Evolutionary conservation across 2,797 vertebrate species (phyloP), one percentile per base, ranked within the genome.

Genomic region (Astyanax mexicanus): DNA sequence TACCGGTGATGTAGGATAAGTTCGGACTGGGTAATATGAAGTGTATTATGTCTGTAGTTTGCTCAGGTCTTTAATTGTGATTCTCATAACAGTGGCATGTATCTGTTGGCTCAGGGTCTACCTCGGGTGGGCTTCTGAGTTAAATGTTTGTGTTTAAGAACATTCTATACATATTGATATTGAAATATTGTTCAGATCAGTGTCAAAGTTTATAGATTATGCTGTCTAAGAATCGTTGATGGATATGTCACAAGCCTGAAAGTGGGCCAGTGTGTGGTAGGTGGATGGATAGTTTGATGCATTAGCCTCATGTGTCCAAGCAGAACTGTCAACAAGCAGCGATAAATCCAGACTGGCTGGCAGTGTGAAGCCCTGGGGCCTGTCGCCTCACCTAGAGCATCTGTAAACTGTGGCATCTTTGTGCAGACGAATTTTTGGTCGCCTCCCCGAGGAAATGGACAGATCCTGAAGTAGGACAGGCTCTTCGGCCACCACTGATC

Each of bases 311-410:
- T 62, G 29, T 70, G 27, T 75, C 47, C 21, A 67, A 72, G 47
- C 37, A 25, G 37, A 77, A 65, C 70, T 40, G 68, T 60, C 88
- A 38, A 84, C 85, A 80, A 25, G 66, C 55, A 32, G 25, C 13
- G 27, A 42, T 32, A 7, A 80, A 82, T 78, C 57, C 23, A 11
- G 70, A 61, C 82, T 88, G 86, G 61, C 82, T 88, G 86, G 79
- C 89, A 86, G 79, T 74, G 79, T 12, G 38, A 69, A 45, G 80
- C 83, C 86, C 81, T 78, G 80, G 84, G 86, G 86, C 82, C 74
- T 77, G 81, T 55, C 8, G 47, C 32, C 52, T 77, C 61, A 77
- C 74, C 79, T 62, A 60, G 65, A 42, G 84, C 78, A 83, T 78
- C 85, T 78, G 82, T 79, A 66, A 82, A 78, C 79, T 37, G 44